A percentile compares a stretch with the other conserved stretches of the same genome.
Conservation (phyloP, 2,113 vertebrate species). For the Tympanuchus pallidicinctus region DNA sequence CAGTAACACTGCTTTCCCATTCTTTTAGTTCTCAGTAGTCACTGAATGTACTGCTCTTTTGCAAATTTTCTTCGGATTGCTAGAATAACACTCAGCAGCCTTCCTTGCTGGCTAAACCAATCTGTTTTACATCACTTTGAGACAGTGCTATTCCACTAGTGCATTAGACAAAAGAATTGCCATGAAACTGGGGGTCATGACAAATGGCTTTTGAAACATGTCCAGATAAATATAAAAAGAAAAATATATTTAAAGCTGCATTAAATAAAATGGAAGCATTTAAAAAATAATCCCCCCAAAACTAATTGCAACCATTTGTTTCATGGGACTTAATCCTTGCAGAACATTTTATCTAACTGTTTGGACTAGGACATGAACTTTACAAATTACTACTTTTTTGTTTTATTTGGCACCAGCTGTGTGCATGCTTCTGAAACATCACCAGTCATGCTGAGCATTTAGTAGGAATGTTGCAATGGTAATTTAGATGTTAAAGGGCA, state of each 20-base stretch:
- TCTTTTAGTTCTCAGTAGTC: background rate
- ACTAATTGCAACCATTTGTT: conserved; percentile 61
- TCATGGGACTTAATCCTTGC: conserved; percentile 39
- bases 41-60: background rate
- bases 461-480: conserved; percentile 50
- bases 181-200: background rate
- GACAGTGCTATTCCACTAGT: conserved; percentile 13
- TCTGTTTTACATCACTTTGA: conserved; percentile 40
- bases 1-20: background rate
- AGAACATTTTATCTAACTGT: conserved; percentile 2
- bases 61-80: background rate
- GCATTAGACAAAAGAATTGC: conserved; percentile 40
- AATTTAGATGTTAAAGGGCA: conserved; percentile 65
- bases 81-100: background rate
- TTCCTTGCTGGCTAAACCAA: background rate
- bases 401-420: conserved; percentile 50
- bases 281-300: conserved; percentile 21
- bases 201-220: conserved; percentile 45
- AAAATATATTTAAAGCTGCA: conserved; percentile 17
- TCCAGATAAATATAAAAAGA: conserved; percentile 23
- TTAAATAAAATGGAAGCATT: conserved; percentile 48
- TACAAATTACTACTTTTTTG: conserved; percentile 20
- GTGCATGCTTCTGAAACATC: conserved; percentile 62
- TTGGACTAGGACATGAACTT: conserved; percentile 24
- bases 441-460: conserved; percentile 54